Conservation (phyloP, 2,797 vertebrate species). For the Melanotaenia trifasciata region DNA sequence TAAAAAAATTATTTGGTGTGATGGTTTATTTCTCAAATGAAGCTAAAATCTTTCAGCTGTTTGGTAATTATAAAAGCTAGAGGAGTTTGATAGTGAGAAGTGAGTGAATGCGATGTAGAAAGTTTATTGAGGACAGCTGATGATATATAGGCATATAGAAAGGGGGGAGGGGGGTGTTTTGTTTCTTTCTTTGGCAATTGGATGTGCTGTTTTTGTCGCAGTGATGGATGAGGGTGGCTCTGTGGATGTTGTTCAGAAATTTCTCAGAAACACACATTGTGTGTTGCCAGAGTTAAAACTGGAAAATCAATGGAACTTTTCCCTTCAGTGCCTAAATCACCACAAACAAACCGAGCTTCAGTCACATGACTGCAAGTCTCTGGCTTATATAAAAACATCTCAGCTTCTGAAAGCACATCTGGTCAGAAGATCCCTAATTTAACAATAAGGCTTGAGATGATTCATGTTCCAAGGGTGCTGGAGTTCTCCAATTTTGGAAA, state of each 20-base stretch:
- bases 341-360: constrained; percentile 56
- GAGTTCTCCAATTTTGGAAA: constrained; percentile 66
- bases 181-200: background rate
- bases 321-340: constrained; percentile 35
- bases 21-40: background rate
- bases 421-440: constrained; percentile 17
- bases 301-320: constrained; percentile 44
- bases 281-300: constrained; percentile 24
- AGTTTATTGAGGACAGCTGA: background rate
- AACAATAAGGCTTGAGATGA: constrained; percentile 57
- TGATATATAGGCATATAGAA: background rate
- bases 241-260: background rate
- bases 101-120: background rate
- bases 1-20: constrained; percentile 12
- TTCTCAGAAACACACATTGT: constrained; percentile 50
- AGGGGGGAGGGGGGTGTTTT: too few relatives aligned
- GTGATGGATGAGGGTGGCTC: background rate
- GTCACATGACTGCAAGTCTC: constrained; percentile 47
- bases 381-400: constrained; percentile 61
- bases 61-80: background rate
- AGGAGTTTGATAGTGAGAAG: background rate
- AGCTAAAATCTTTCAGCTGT: background rate
- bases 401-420: constrained; percentile 1
- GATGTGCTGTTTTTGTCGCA: background rate
- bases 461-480: constrained; percentile 51